Evolutionary conservation across 1,140 invertebrate genomes (phyloP).

Genomic region (Neodiprion pinetum): DNA sequence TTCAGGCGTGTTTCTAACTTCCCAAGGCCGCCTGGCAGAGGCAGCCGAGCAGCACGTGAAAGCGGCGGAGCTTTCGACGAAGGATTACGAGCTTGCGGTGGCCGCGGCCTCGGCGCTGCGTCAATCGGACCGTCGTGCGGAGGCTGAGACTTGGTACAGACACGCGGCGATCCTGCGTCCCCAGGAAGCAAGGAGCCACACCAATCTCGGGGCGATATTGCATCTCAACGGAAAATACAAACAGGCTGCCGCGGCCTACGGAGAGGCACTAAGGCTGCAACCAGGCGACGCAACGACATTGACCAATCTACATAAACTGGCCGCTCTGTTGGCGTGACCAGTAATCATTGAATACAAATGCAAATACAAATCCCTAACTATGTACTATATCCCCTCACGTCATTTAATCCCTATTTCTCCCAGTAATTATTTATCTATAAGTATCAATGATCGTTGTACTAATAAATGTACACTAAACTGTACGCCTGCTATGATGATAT

Average conservation of each 20-base stretch:
- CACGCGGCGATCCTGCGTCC: conserved; percentile 74
- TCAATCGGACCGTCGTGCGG: conserved; percentile 75
- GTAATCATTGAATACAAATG: conserved; percentile 11
- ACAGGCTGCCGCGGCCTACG: conserved; percentile 85
- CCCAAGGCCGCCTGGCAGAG: conserved; percentile 77
- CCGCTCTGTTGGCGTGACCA: conserved; percentile 64
- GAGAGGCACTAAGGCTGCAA: conserved; percentile 80
- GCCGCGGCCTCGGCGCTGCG: conserved; percentile 86
- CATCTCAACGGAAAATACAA: conserved; percentile 89
- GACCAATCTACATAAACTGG: conserved; percentile 86
- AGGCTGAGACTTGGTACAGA: conserved; percentile 86
- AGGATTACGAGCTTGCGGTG: conserved; percentile 84
- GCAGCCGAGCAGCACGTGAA: conserved; percentile 80
- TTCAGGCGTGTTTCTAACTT: conserved; percentile 86
- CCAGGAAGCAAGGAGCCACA: conserved; percentile 87
- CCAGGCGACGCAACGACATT: conserved; percentile 87
- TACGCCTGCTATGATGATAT: conserved; percentile 50
- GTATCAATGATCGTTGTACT: conserved; percentile 7
- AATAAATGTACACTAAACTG: conserved; percentile 1
- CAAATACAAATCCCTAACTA: conserved; percentile 5
- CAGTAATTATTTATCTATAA: conserved; percentile 1
- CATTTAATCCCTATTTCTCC: background rate
- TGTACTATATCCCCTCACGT: background rate
- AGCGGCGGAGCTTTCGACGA: conserved; percentile 77
- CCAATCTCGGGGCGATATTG: conserved; percentile 92